A percentile compares a stretch with the other conserved stretches of the same genome.
These are phyloP conservation scores for Crypturellus undulatus DNA, from an alignment of 2,113 vertebrate genomes.

Conservation along the genomic window DNA sequence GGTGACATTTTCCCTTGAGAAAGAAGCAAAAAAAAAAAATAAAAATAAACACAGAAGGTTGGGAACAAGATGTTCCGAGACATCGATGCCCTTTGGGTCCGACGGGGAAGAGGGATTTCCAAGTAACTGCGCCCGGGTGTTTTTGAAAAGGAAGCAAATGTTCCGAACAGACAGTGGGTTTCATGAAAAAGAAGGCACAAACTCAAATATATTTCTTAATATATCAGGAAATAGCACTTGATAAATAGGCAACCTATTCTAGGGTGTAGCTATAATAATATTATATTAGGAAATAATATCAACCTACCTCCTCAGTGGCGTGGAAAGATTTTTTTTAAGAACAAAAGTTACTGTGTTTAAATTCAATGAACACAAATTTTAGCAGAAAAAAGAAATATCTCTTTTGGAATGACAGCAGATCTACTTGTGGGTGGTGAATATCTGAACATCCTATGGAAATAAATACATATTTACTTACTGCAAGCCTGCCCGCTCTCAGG, in stretches of 20 bases:
- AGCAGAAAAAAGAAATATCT: background rate
- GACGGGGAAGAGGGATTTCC: rapidly evolving
- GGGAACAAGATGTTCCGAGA: background rate
- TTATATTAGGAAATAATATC: background rate
- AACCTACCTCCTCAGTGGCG: background rate
- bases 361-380: background rate
- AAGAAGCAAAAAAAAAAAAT: background rate
- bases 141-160: background rate
- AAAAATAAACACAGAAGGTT: background rate
- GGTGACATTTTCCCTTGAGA: background rate
- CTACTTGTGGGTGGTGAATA: rapidly evolving
- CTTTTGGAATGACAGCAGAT: background rate
- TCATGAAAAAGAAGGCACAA: background rate
- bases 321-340: background rate
- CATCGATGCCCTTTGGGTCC: background rate
- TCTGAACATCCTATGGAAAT: no score
- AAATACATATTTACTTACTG: no score
- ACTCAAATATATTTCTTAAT: no score
- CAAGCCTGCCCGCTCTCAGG: background rate
- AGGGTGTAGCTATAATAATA: background rate
- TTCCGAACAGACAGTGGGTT: background rate
- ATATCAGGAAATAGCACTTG: background rate
- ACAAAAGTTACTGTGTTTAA: background rate
- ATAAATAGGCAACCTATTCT: background rate
- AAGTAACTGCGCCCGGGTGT: background rate